Base-by-base conservation (phyloP, 2,797 vertebrate genomes). In the Myotis myotis region DNA sequence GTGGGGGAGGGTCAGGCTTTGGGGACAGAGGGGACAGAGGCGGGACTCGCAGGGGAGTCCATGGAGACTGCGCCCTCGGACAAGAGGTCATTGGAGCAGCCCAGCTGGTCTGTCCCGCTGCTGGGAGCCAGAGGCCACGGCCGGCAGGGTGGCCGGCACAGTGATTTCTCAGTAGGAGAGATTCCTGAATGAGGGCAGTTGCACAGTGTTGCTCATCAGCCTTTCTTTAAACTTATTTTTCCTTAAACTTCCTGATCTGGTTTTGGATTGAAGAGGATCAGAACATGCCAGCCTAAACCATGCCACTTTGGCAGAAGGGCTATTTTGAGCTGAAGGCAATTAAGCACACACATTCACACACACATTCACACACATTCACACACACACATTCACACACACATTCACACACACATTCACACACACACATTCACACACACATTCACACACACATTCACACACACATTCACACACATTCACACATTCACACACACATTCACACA, bases 21-120 rank as follows among this genome's bases (percentile, higher is more conserved):
- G 55, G 76, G 44, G 33, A 53, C 8, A 5, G 28, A 53, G 44
- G 36, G 20, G 51, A 41, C 16, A 5, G 33, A 72, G 30, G 49
- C 66, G 10, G 10, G 44, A 44, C 53, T 25, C 8, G 0, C 4
- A 12, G 22, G 53, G 36, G 57, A 13, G 13, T 23, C 47, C 9
- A 0, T 0, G 3, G 17, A 0, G 7, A 36, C 49, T 4, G 2
- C 0, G 3, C 25, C 23, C 47, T 0, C 2, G 38, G 47, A 13
- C 64, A 0, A 9, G 25, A 33, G 80, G 38, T 7, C 30, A 1
- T 1, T 2, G 12, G 38, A 36, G 57, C 2, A 6, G 74, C 66
- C 1, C 51, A 0, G 13, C 74, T 13, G 51, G 13, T 5, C 12
- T 20, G 4, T 5, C n/a, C 44, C 0, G 1, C 68, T 6, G 7